Evolutionary conservation across 2,888 invertebrate genomes (phyloP).

Genomic region (Eudemis profundana): DNA sequence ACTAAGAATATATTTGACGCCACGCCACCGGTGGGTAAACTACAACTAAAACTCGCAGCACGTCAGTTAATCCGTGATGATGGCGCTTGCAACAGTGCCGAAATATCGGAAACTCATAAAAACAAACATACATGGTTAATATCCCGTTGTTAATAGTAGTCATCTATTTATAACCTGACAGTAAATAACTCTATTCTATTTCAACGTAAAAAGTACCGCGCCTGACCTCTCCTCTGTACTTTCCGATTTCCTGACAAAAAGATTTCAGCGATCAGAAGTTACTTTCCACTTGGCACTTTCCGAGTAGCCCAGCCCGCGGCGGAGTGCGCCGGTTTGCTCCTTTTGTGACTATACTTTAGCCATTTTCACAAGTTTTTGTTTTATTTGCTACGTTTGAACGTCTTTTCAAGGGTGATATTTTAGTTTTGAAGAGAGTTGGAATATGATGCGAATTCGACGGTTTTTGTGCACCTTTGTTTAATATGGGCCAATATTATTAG

Average conservation of each 20-base stretch:
- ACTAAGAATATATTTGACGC: no score
- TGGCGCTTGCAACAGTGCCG: no score
- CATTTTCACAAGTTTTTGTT: slow-evolving; percentile 22
- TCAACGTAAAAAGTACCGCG: neutral
- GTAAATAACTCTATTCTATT: neutral
- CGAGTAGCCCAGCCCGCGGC: slow-evolving; percentile 36
- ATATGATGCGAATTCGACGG: neutral
- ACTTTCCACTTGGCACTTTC: slow-evolving; percentile 42
- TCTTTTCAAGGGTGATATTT: neutral
- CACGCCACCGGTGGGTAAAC: no score
- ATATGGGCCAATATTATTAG: no score
- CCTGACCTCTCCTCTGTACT: neutral
- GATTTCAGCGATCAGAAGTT: slow-evolving; percentile 41
- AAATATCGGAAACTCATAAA: no score
- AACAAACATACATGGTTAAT: no score
- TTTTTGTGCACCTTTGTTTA: no score
- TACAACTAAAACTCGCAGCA: no score
- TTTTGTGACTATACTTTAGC: slow-evolving; percentile 1
- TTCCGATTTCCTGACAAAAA: slow-evolving; percentile 41
- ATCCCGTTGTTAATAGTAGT: no score
- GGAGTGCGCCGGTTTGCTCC: slow-evolving; percentile 14
- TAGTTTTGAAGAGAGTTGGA: neutral
- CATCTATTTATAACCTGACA: no score
- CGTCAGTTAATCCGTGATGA: no score
- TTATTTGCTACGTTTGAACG: slow-evolving; percentile 16